Conservation (phyloP, 2,113 vertebrate genomes). For the Felis catus region F.catus_Fca126_mat1.0 CM031418.1:86629501-86630000, state of each 20-base stretch:
- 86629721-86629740: slow-evolving; percentile 77
- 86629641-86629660: slow-evolving; percentile 51
- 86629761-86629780: slow-evolving; percentile 79
- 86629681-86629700: slow-evolving; percentile 62
- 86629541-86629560: slow-evolving; percentile 20
- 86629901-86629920: not conserved
- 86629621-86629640: not conserved
- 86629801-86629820: slow-evolving; percentile 83
- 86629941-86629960: slow-evolving; percentile 11
- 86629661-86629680: slow-evolving; percentile 66
- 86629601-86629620: slow-evolving; percentile 15
- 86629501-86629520: not conserved
- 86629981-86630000: slow-evolving; percentile 47
- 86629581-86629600: not conserved
- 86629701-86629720: slow-evolving; percentile 57
- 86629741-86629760: slow-evolving; percentile 71
- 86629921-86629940: slow-evolving; percentile 38
- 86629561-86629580: not conserved
- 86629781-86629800: slow-evolving; percentile 77
- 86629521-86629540: not conserved
- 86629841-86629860: slow-evolving; percentile 63
- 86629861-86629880: slow-evolving; percentile 72
- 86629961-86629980: not conserved
- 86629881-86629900: slow-evolving; percentile 77
- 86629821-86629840: slow-evolving; percentile 73